Conservation (phyloP, 1,140 invertebrate species). For the Monomorium pharaonis region DNA sequence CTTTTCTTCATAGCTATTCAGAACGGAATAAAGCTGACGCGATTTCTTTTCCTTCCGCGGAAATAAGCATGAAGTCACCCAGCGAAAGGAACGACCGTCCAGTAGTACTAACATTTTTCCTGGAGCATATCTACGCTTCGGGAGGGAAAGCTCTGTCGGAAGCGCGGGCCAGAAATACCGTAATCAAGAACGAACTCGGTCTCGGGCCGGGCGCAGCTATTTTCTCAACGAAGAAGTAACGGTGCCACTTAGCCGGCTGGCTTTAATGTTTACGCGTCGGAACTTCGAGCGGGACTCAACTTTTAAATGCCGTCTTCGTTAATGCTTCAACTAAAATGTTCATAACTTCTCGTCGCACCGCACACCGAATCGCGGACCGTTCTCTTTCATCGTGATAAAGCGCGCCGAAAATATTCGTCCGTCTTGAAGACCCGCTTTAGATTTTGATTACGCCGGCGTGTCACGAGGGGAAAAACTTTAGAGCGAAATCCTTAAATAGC, state of each 20-base stretch:
- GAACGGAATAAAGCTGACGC: conserved; percentile 49
- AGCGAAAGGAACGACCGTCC: conserved; percentile 4
- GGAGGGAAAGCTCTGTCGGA: conserved; percentile 32
- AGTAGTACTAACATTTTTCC: conserved; percentile 54
- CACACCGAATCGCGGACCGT: conserved; percentile 18
- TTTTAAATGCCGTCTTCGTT: conserved; percentile 74
- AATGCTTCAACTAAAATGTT: conserved; percentile 70
- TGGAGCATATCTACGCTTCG: conserved; percentile 9
- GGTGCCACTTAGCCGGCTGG: conserved; percentile 70
- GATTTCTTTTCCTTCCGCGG: conserved; percentile 31
- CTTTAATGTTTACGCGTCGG: conserved; percentile 75
- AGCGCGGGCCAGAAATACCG: conserved; percentile 54
- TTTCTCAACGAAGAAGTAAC: conserved; percentile 64
- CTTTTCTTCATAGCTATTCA: conserved; percentile 13
- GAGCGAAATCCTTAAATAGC: not conserved
- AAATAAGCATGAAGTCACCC: conserved; percentile 41
- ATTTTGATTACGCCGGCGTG: conserved; percentile 47
- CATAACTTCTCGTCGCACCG: conserved; percentile 64
- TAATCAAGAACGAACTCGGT: conserved; percentile 65
- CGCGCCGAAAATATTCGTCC: conserved; percentile 59
- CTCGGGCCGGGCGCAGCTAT: conserved; percentile 13
- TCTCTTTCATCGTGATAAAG: conserved; percentile 25
- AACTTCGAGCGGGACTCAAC: conserved; percentile 68
- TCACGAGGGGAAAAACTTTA: conserved; percentile 3
- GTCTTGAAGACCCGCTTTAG: conserved; percentile 24